These are phyloP conservation scores for Grapholita molesta DNA, from an alignment of 1,140 invertebrate species.

Conservation along the genomic window DNA sequence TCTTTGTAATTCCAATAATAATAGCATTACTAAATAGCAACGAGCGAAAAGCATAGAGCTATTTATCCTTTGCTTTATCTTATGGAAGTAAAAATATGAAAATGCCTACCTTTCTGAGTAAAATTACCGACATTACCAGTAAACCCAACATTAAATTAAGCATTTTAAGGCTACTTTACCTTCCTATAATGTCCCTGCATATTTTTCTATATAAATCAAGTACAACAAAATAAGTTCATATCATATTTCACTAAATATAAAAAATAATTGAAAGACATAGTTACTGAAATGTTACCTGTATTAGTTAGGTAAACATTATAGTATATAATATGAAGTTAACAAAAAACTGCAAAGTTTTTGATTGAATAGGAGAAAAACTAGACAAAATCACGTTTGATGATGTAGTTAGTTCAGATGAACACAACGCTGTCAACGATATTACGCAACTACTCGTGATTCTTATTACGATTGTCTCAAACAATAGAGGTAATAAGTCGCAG, in stretches of 20 bases:
- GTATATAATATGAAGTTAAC: neutral
- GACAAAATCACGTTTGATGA: constrained; percentile 9
- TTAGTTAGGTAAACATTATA: too few species aligned
- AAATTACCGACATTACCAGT: too few species aligned
- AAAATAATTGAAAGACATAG: too few species aligned
- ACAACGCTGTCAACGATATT: constrained; percentile 55
- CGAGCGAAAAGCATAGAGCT: neutral
- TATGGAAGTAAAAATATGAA: neutral
- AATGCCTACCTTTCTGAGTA: too few species aligned
- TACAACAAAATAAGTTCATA: too few species aligned
- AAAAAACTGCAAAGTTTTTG: neutral
- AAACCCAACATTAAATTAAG: too few species aligned
- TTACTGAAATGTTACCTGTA: too few species aligned
- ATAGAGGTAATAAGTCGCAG: constrained; percentile 48
- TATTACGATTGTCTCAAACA: constrained; percentile 49
- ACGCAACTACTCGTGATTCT: constrained; percentile 74
- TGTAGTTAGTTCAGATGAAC: constrained; percentile 45
- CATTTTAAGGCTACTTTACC: too few species aligned
- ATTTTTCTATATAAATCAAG: too few species aligned
- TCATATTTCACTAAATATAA: too few species aligned
- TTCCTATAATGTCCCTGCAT: too few species aligned
- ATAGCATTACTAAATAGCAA: neutral
- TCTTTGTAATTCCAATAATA: neutral
- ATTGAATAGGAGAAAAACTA: neutral
- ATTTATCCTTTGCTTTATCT: too few species aligned